A percentile compares a stretch with the other conserved stretches of the same genome.
phyloP scores from a whole-genome alignment of 2,888 invertebrate species.

The Brachyptera putata region DNA sequence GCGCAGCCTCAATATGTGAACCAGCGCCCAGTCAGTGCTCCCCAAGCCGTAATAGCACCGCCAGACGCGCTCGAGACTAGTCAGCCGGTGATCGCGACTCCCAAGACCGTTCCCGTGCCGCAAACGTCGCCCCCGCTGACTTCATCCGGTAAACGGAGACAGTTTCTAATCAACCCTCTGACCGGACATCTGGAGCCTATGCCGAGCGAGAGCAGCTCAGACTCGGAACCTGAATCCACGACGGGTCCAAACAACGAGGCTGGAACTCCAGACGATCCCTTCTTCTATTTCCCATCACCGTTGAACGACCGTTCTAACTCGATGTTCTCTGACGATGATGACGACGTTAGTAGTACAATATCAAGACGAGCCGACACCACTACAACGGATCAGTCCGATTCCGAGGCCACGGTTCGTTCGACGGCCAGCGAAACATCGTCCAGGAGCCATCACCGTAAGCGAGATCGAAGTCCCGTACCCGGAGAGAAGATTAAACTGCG shows the following conservation, averaged over 20 bases:
- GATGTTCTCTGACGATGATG: conserved; percentile 57
- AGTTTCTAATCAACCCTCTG: conserved; percentile 84
- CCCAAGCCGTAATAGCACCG: no score
- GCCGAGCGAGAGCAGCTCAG: conserved; percentile 63
- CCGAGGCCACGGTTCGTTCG: conserved; percentile 52
- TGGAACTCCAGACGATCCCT: conserved; percentile 46
- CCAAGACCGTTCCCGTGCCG: conserved; percentile 34
- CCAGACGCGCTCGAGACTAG: no score
- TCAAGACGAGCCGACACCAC: conserved; percentile 50
- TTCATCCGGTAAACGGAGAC: conserved; percentile 58
- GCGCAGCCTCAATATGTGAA: no score
- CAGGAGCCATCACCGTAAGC: conserved; percentile 29
- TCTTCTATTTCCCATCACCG: conserved; percentile 48
- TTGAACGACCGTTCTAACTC: conserved; percentile 48
- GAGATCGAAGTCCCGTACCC: conserved; percentile 28
- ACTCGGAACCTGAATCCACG: conserved; percentile 51
- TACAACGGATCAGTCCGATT: conserved; percentile 53
- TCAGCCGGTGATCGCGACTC: not conserved
- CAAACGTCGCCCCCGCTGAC: no score
- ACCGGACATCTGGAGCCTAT: conserved; percentile 80
- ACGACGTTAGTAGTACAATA: conserved; percentile 41
- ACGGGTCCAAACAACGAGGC: conserved; percentile 40
- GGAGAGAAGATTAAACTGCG: conserved; percentile 75
- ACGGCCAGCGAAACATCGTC: conserved; percentile 49
- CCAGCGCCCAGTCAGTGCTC: no score